Evolutionary conservation across 2,797 vertebrate genomes (phyloP), one percentile per base, ranked within the genome.

Genomic region (Chiroxiphia lanceolata): DNA sequence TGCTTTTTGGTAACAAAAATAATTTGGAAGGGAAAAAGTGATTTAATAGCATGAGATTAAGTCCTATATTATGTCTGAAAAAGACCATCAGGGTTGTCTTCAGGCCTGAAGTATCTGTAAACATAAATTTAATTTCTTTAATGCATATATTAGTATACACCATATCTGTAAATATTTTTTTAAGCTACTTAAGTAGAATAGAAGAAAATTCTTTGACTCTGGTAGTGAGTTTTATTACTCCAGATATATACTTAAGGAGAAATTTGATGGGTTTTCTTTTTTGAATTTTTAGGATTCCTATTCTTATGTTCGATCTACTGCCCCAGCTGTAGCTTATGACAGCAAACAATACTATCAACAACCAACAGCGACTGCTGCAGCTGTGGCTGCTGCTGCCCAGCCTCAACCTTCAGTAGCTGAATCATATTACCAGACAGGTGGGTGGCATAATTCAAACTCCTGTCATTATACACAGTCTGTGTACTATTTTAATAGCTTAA

Each of bases 291-390:
- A 99, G 99, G 99, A 99, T 90, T 98, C 99, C 1, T 99, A 99
- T 93, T 99, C 99, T 1, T 99, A 99, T 26, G 99, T 99, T 80
- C 98, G 99, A 34, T 99, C 99, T 80, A 99, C 99, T 5, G 99
- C 99, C 81, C 98, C 99, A 31, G 99, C 99, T 92, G 99, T 99
- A 47, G 98, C 99, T 40, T 99, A 99, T 70, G 99, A 99, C 96
- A 99, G 98, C 95, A 99, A 99, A 96, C 99, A 99, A 94, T 99
- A 99, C 97, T 99, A 99, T 95, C 99, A 99, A 87, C 99, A 99
- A 38, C 98, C 99, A 65, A 98, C 98, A 53, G 99, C 98, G 10
- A 98, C 99, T 27, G 99, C 98, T 3, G 98, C 98, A 2, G 98
- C 98, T 16, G 98, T 98, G 16, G 99, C 99, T n/a, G 98, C 99